A percentile compares a stretch with the other conserved stretches of the same genome.
Conservation (phyloP, 2,888 invertebrate species). For the Campaea margaritaria region DNA sequence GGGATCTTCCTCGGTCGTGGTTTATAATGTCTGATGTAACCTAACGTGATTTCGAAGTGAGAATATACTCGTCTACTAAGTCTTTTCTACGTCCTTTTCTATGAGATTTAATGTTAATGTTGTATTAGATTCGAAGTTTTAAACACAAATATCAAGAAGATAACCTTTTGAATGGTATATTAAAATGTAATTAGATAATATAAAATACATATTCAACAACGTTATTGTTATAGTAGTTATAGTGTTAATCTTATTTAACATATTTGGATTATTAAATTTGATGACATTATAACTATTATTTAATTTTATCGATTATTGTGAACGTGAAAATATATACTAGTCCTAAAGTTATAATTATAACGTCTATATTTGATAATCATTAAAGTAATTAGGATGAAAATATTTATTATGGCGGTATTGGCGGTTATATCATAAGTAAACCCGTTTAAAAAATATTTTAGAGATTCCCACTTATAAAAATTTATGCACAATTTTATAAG, state of each 20-base stretch:
- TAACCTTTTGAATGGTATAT: background rate
- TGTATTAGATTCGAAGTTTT: constrained; percentile 49
- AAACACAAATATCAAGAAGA: constrained; percentile 19
- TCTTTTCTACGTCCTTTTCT: constrained; percentile 84
- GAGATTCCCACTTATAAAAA: constrained; percentile 43
- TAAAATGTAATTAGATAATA: no score
- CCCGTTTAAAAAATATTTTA: constrained; percentile 37
- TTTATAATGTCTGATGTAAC: constrained; percentile 66
- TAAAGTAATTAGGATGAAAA: constrained; percentile 24
- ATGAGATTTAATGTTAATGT: constrained; percentile 82
- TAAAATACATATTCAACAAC: no score
- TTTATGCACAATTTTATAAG: constrained; percentile 65
- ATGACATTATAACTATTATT: background rate
- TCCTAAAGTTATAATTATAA: constrained; percentile 1
- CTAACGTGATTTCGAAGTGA: constrained; percentile 82
- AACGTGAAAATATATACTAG: constrained; percentile 3
- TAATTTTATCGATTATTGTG: constrained; percentile 19
- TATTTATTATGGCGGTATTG: constrained; percentile 49
- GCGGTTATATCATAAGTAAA: constrained; percentile 28
- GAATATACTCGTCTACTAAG: constrained; percentile 70
- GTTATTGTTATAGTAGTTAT: no score
- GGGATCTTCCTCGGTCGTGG: constrained; percentile 33
- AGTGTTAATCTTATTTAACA: no score
- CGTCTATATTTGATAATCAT: constrained; percentile 6
- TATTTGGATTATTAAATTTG: no score